Conservation (phyloP, 2,113 vertebrate genomes). For the Macaca mulatta region DNA sequence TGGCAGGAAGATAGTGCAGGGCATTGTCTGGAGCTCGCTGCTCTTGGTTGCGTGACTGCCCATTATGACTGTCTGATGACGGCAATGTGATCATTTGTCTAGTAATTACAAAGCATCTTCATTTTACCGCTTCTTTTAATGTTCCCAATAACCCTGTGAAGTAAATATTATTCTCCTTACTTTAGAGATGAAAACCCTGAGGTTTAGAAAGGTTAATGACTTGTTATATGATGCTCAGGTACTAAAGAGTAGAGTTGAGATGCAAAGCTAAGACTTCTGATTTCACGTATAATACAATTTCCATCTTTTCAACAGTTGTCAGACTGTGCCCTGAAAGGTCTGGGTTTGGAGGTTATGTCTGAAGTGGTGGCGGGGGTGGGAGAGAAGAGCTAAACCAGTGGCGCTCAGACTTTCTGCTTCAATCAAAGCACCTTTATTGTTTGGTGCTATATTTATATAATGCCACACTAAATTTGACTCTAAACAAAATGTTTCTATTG, state of each 20-base stretch:
- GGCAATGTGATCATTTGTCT: neutral
- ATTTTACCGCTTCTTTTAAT: conserved; percentile 24
- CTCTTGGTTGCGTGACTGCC: neutral
- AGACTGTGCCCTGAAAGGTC: neutral
- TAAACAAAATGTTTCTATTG: neutral
- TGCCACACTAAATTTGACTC: neutral
- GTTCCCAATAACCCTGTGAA: conserved; percentile 7
- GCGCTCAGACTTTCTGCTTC: neutral
- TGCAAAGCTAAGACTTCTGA: neutral
- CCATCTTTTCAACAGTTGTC: neutral
- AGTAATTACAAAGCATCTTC: conserved; percentile 50
- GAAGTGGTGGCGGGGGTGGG: accelerated
- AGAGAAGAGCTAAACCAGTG: neutral
- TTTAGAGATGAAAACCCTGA: conserved; percentile 34
- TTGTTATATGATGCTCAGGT: neutral
- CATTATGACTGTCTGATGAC: neutral
- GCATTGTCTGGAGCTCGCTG: neutral
- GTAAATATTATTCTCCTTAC: conserved; percentile 46
- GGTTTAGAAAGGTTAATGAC: conserved; percentile 40
- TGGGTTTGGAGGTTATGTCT: neutral
- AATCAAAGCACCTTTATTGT: neutral
- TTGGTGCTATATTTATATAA: neutral
- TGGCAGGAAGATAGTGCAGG: neutral
- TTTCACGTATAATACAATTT: neutral
- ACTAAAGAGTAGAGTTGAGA: neutral